Evolutionary conservation across 2,113 vertebrate species (phyloP), one percentile per base, ranked within the genome.

Genomic region (Indri indri): DNA sequence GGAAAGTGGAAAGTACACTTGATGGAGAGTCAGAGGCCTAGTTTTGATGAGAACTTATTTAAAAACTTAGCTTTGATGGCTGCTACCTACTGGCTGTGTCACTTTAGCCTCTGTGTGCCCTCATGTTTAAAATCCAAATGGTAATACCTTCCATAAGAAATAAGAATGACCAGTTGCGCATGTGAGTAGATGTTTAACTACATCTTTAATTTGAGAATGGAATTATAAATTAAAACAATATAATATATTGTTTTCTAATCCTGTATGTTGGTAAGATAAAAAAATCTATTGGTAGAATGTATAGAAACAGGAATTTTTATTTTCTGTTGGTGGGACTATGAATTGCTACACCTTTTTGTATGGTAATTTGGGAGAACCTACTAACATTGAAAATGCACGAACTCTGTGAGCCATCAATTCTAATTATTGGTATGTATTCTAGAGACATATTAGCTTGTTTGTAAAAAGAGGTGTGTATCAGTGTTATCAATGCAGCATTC

Each of bases 91-190:
- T 85, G 23, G 8, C 25, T 71, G 4, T 66, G 50, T 93, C 57
- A 81, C 47, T 59, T 66, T 87, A 65, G 32, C 45, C 20, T 93
- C 74, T 93, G 42, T 88, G 70, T 88, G 54, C 37, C 42, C 77
- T 94, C n/a, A 37, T 70, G 32, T 94, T 95, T 93, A 93, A 77
- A 91, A 84, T 87, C 42, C 84, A 88, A 94, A 37, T 91, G 54
- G 22, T 52, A 88, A 70, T 70, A 83, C 17, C 47, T 76, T 59
- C 25, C 32, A 34, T 91, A 83, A 93, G 63, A 88, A 93, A 80
- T 77, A 88, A 66, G 70, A 63, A 54, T 94, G 59, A 77, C 30
- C 34, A 81, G 5, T 94, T 91, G 65, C 3, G 91, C 17, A 57
- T 90, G 32, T 86, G 25, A 37, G n/a, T 63, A 91, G n/a, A 71